Conservation (phyloP, 2,113 vertebrate species). For the Centropristis striata region DNA sequence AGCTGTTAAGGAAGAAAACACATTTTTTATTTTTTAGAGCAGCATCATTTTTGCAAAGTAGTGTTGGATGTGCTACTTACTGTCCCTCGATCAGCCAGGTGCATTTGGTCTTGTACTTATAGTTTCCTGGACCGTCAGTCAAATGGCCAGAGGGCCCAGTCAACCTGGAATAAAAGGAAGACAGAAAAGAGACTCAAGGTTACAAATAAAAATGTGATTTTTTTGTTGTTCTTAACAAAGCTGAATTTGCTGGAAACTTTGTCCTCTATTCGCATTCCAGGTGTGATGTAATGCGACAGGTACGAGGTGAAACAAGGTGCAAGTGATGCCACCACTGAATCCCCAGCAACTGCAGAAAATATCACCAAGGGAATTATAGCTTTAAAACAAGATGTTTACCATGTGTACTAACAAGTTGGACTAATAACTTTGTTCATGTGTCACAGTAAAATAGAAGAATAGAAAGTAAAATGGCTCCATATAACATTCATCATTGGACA, state of each 20-base stretch:
- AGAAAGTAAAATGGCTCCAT: background rate
- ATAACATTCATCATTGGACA: too few relatives aligned
- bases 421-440: background rate
- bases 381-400: background rate
- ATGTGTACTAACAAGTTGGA: background rate
- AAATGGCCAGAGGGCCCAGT: slow-evolving; percentile 92
- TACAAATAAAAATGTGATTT: background rate
- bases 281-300: background rate
- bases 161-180: slow-evolving; percentile 84
- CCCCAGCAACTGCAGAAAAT: background rate
- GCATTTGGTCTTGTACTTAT: slow-evolving; percentile 99
- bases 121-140: slow-evolving; percentile 97
- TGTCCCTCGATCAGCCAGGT: slow-evolving; percentile 98
- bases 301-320: background rate
- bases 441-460: background rate
- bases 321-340: background rate
- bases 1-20: background rate
- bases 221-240: background rate
- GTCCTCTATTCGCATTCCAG: too few relatives aligned
- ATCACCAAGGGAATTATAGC: background rate
- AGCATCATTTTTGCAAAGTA: too few relatives aligned
- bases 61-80: slow-evolving; percentile 83
- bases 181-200: background rate
- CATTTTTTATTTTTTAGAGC: too few relatives aligned
- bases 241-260: background rate